Base-by-base conservation (phyloP, 1,140 invertebrate genomes). In the Drosophila sp. region DNA sequence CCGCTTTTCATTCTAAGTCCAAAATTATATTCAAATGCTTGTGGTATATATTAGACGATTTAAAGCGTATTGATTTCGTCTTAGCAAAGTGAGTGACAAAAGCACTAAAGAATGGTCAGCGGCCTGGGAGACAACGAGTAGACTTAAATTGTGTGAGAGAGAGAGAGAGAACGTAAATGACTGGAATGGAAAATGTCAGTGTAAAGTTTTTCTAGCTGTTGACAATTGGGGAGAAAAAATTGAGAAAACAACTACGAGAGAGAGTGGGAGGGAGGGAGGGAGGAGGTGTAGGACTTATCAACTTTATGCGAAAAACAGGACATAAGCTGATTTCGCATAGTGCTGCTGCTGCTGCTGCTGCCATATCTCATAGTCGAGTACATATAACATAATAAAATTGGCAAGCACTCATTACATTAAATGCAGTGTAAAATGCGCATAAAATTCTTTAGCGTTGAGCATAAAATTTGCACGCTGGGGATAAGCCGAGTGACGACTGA, bases 371-470 rank as follows among this genome's bases (percentile, higher is more conserved):
- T 7, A 50, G 44, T 50, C 44, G 23, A 50, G 44, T 8, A 50
- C 44, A 50, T 50, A 50, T 50, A 50, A 25, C 60, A 62, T 62
- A 62, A 62, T 62, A 62, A 62, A 73, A 73, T 56, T 62, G 40
- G 60, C 67, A 73, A 69, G 71, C 44, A 56, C 71, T 73, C 71
- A 64, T 73, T 73, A 73, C 67, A 73, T 64, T 73, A 73, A 73
- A 73, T 73, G 66, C 71, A 69, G 71, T 69, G 66, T 73, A 73
- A 73, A 73, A 73, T 69, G 66, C 66, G 66, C 71, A 73, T 73
- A 73, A 73, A 69, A 58, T 58, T 58, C 56, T 58, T 29, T 35
- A 54, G 69, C 54, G 50, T n/a, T 17, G 23, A 50, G 58, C 62
- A 35, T 58, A 58, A 58, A 58, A 58, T 58, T 50, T 50, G 44